These are phyloP conservation scores for Hofmannophila pseudospretella DNA, from an alignment of 2,888 invertebrate genomes.

Conservation along the genomic window DNA sequence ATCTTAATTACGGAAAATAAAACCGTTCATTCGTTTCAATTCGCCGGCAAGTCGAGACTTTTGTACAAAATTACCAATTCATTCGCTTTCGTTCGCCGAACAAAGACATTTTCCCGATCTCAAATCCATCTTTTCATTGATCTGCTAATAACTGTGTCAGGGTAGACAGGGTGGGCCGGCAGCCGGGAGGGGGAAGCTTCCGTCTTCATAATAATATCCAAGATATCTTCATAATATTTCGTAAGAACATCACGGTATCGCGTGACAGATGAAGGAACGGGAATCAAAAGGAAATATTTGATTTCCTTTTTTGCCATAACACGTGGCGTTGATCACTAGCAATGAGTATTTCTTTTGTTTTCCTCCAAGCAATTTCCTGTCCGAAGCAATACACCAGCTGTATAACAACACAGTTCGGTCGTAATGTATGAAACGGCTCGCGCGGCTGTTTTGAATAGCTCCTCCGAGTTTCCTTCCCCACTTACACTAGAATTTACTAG, in stretches of 20 bases:
- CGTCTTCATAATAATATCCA: constrained; percentile 3
- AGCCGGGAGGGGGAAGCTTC: not conserved
- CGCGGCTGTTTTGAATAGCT: too few relatives aligned
- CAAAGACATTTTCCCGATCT: constrained; percentile 1
- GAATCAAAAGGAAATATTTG: constrained; percentile 14
- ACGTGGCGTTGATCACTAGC: constrained; percentile 10
- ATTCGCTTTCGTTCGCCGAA: not conserved
- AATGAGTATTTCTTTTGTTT: constrained; percentile 5
- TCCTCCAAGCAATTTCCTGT: constrained; percentile 1
- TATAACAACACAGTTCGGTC: too few relatives aligned
- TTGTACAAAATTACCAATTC: not conserved
- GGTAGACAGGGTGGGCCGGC: not conserved
- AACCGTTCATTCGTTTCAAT: not conserved
- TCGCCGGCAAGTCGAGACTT: not conserved
- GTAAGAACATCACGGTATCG: constrained; percentile 12
- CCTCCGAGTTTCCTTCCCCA: not conserved
- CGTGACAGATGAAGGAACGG: constrained; percentile 15
- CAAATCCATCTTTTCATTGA: constrained; percentile 17
- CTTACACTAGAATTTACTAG: not conserved
- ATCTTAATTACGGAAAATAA: too few relatives aligned
- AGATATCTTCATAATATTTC: too few relatives aligned
- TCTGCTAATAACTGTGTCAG: constrained; percentile 14
- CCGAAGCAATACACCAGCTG: too few relatives aligned
- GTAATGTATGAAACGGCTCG: too few relatives aligned
- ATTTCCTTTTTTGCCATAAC: constrained; percentile 11